Evolutionary conservation across 2,797 vertebrate species (phyloP), one percentile per base, ranked within the genome.

Genomic region (Hippocampus kuda): DNA sequence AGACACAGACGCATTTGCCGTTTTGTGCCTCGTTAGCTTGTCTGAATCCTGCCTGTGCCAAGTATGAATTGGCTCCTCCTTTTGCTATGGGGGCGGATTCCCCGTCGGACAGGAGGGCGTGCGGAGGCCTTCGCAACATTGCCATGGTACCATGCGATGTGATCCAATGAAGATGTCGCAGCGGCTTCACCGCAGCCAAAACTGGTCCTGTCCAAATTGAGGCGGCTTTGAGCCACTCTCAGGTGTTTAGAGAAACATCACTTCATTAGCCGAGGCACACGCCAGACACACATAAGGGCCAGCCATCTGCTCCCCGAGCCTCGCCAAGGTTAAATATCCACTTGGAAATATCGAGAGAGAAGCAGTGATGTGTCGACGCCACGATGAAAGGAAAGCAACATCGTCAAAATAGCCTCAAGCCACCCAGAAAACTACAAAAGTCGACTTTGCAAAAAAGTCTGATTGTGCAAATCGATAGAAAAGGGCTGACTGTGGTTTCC

Each of bases 201-300:
- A 71, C 70, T 70, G 77, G 70, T 83, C 49, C 38, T 75, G 72
- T 77, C 80, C 69, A 69, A 72, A 70, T 75, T 69, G 75, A 79
- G 74, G 72, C 78, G 66, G 79, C 76, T 79, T 80, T 82, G 84
- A 83, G 84, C 85, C 79, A 70, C 83, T 84, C 82, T 90, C 88
- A 88, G 86, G 86, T 88, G 88, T 89, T 90, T 88, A 91, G 88
- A 79, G 84, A 91, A 87, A 91, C 87, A 89, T 91, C 88, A 87
- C 86, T 90, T 89, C 83, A 91, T 90, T 89, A 89, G 82, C 85
- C 69, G 79, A 67, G 81, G 79, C 86, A 78, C 78, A 83, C 78
- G 79, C 86, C 75, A 83, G 77, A 83, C 79, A 79, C 85, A 88
- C 88, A 89, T 88, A 86, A 88, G 84, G 87, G 76, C 77, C 74